Base-by-base conservation (phyloP, 2,888 invertebrate species). In the Schizaphis graminum region DNA sequence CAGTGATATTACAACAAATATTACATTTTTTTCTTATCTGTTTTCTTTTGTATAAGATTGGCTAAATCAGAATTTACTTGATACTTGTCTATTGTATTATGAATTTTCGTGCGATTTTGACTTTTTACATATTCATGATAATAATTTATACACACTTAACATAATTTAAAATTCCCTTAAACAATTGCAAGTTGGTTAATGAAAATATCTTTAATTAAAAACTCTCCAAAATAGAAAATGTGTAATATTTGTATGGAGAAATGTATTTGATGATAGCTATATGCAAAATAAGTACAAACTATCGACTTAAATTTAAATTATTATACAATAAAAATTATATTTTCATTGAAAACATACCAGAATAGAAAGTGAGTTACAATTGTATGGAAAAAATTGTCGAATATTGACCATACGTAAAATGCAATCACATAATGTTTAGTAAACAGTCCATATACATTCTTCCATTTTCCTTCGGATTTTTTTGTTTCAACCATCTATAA, bases 191-290 rank as follows among this genome's bases (percentile, higher is more conserved):
- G 61, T 61, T 28, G 28, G 11, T 28, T 13, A n/a, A 67, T 77
- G n/a, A 7, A 67, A n/a, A 77, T 21, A 13, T 67, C 1, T 16
- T 35, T 7, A 8, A 35, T 57, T 13, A 86, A 28, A 35, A 77
- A 28, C 89, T 56, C 35, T 89, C 89, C 89, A 93, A 16, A 93
- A 93, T 56, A 93, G n/a, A 89, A 89, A 93, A 56, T 93, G 53
- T 11, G 26, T 93, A 28, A 93, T 57, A 26, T 89, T 84, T 0
- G 77, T n/a, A 24, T 84, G 35, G 5, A 89, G 56, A 13, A 93
- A 84, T 24, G 49, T 4, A 1, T 21, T 47, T 10, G 35, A 13
- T 3, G 24, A 0, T 35, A 24, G 0, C 84, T 77, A 93, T 24
- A 84, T 8, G 13, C 16, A 47, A 77, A 93, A 89, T 35, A 35